phyloP scores from a whole-genome alignment of 1,140 invertebrate genomes.

The Neodiprion lecontei region DNA sequence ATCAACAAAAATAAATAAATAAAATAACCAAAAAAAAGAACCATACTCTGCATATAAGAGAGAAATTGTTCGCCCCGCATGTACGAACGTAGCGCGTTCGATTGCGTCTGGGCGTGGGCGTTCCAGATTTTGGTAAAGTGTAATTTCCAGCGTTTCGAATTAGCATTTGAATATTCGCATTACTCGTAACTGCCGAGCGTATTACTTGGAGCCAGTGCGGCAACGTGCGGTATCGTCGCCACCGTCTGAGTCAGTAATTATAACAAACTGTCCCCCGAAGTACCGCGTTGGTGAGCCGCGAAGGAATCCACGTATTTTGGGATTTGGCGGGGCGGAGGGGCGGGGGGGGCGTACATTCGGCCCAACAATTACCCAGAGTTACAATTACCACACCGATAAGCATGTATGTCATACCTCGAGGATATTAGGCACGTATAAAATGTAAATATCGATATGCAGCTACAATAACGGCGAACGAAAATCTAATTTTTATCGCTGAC shows the following conservation, averaged over 20 bases:
- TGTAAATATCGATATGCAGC: too few species aligned
- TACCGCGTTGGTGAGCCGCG: background rate
- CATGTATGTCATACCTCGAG: too few species aligned
- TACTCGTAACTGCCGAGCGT: conserved; percentile 9
- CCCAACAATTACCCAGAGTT: conserved; percentile 25
- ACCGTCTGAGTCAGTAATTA: conserved; percentile 39
- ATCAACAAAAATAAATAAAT: background rate
- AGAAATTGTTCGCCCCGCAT: background rate
- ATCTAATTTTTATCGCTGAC: too few species aligned
- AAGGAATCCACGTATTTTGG: conserved; percentile 5
- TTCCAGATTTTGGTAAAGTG: background rate
- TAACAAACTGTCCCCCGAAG: conserved; percentile 33
- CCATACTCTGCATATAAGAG: background rate
- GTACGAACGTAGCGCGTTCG: too few species aligned
- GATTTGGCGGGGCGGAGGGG: background rate
- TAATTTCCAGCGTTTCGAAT: conserved; percentile 18
- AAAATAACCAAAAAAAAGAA: background rate
- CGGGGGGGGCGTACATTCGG: background rate
- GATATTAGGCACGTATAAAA: too few species aligned
- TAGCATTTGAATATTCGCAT: conserved; percentile 34
- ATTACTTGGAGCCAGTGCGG: conserved; percentile 16
- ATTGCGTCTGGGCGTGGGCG: background rate
- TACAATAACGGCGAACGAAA: too few species aligned
- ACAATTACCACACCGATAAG: background rate
- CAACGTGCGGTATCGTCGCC: conserved; percentile 26